A percentile compares a stretch with the other conserved stretches of the same genome.
Evolutionary conservation across 1,140 invertebrate species (phyloP).

Genomic region (Agrilus planipennis): DNA sequence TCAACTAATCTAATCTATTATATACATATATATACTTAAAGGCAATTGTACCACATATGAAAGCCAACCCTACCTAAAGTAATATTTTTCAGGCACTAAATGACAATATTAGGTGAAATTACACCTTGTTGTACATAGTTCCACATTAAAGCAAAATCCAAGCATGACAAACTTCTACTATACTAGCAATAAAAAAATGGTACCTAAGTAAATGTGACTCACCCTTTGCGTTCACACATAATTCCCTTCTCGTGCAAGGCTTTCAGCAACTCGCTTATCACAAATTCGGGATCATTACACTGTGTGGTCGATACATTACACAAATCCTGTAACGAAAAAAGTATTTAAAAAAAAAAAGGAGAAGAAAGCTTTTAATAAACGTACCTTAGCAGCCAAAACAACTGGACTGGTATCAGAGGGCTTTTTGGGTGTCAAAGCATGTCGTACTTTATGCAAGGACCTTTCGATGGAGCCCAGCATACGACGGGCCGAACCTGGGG

Average conservation of each 20-base stretch:
- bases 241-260: conserved; percentile 57
- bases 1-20: no score
- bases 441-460: conserved; percentile 51
- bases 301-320: conserved; percentile 63
- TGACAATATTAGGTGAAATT: no score
- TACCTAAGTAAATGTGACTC: no score
- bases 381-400: conserved; percentile 38
- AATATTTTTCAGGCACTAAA: no score
- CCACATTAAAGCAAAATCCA: no score
- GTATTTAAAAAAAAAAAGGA: neutral
- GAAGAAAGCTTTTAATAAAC: no score
- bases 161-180: no score
- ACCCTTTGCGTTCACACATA: conserved; percentile 59
- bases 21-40: no score
- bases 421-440: conserved; percentile 58
- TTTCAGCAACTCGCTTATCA: conserved; percentile 47
- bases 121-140: no score
- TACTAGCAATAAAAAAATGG: no score
- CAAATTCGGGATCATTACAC: conserved; percentile 50
- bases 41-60: no score
- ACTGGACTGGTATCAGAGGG: conserved; percentile 30
- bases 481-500: conserved; percentile 44
- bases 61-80: no score
- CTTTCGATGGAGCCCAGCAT: conserved; percentile 59
- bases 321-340: conserved; percentile 43